Evolutionary conservation across 1,140 invertebrate genomes (phyloP).

Genomic region (Caenorhabditis brenneri): DNA sequence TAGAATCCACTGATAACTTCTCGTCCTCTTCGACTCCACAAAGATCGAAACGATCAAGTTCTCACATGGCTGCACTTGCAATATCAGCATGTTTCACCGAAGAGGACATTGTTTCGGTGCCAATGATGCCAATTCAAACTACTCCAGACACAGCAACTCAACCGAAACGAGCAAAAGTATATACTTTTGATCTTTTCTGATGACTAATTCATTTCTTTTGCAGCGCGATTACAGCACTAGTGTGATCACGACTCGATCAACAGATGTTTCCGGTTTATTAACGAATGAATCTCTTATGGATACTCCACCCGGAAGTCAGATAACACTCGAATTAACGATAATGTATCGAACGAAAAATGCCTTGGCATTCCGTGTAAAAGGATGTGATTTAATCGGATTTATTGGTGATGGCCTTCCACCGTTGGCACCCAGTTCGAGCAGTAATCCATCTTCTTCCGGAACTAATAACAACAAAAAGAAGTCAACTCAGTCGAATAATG

Average conservation of each 20-base stretch:
- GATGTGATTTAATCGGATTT: constrained; percentile 16
- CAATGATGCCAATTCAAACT: constrained; percentile 11
- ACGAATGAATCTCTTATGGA: neutral
- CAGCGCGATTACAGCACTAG: neutral
- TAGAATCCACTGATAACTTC: neutral
- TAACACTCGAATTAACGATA: neutral
- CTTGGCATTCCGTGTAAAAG: neutral
- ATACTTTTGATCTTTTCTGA: neutral
- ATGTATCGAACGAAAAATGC: constrained; percentile 1
- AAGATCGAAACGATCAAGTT: constrained; percentile 29
- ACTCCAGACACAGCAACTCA: neutral
- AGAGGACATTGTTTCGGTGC: constrained; percentile 20
- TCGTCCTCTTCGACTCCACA: neutral
- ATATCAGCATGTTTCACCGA: constrained; percentile 11
- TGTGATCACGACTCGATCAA: neutral
- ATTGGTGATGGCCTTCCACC: constrained; percentile 1
- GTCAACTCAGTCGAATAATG: neutral
- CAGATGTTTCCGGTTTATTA: neutral
- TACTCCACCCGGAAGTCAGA: neutral
- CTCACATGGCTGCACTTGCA: neutral
- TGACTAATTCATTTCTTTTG: neutral
- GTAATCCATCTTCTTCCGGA: neutral
- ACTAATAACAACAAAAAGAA: constrained; percentile 9
- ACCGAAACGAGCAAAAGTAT: neutral
- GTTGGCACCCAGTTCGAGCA: neutral